These are phyloP conservation scores for Thamnophis sirtalis DNA, from an alignment of 2,113 vertebrate species.

Conservation along the genomic window DNA sequence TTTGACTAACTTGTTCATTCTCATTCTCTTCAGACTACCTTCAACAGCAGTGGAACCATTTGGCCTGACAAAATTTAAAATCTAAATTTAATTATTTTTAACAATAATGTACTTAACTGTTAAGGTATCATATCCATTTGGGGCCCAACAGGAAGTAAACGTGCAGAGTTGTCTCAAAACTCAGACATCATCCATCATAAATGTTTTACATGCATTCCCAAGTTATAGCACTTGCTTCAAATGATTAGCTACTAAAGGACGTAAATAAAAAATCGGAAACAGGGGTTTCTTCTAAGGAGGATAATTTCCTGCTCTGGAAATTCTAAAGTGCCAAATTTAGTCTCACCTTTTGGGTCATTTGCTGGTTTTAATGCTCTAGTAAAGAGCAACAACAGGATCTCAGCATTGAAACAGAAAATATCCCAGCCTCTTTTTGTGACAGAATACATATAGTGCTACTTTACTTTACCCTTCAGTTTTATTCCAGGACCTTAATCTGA, in stretches of 20 bases:
- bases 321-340: conserved; percentile 51
- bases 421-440: conserved; percentile 39
- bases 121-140: conserved; percentile 56
- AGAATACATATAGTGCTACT: neutral
- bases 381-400: conserved; percentile 44
- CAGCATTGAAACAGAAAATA: conserved; percentile 38
- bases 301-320: conserved; percentile 64
- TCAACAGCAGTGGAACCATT: conserved; percentile 15
- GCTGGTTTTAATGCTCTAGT: conserved; percentile 14
- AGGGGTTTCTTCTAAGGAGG: conserved; percentile 52
- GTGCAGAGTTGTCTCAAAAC: conserved; percentile 59
- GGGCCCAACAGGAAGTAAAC: conserved; percentile 60
- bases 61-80: conserved; percentile 40
- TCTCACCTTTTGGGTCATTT: conserved; percentile 46
- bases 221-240: conserved; percentile 65
- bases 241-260: conserved; percentile 63
- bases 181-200: conserved; percentile 55
- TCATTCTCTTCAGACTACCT: neutral
- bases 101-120: conserved; percentile 46
- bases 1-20: neutral
- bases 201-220: conserved; percentile 56
- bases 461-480: neutral
- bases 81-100: conserved; percentile 45
- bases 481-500: conserved; percentile 32
- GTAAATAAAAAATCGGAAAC: conserved; percentile 50